Evolutionary conservation across 2,888 invertebrate species (phyloP).

Genomic region (Lysandra coridon): DNA sequence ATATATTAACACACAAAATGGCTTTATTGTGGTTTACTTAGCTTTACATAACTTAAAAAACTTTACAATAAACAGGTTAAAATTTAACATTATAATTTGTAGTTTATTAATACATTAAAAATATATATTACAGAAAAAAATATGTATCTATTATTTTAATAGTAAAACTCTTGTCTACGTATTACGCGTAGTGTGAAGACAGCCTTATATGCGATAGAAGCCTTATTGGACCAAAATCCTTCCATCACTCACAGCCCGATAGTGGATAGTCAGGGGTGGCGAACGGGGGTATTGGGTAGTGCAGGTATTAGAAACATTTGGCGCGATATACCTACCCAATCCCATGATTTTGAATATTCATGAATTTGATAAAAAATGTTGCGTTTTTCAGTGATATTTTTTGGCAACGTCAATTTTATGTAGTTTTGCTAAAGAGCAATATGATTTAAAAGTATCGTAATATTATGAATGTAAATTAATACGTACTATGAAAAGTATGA

Average conservation of each 20-base stretch:
- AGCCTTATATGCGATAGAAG: conserved; percentile 12
- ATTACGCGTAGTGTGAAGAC: background rate
- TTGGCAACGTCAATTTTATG: background rate
- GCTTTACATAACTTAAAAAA: no score
- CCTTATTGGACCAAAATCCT: conserved; percentile 10
- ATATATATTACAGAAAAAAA: background rate
- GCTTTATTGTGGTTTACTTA: no score
- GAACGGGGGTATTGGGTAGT: background rate
- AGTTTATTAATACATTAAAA: no score
- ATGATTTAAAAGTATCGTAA: background rate
- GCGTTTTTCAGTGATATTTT: background rate
- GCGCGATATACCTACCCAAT: conserved; percentile 3
- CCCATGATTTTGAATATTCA: conserved; percentile 23
- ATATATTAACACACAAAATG: background rate
- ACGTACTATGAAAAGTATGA: no score
- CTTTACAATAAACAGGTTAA: no score
- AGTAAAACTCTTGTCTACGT: background rate
- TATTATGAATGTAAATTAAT: no score
- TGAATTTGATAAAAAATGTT: conserved; percentile 5
- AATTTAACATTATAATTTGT: no score
- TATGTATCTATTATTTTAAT: background rate
- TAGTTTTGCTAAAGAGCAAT: background rate
- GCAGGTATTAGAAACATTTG: conserved; percentile 25
- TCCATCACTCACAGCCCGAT: conserved; percentile 9
- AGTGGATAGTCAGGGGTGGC: conserved; percentile 13